Conservation (phyloP, 2,113 vertebrate species). For the Leuciscus idus region DNA sequence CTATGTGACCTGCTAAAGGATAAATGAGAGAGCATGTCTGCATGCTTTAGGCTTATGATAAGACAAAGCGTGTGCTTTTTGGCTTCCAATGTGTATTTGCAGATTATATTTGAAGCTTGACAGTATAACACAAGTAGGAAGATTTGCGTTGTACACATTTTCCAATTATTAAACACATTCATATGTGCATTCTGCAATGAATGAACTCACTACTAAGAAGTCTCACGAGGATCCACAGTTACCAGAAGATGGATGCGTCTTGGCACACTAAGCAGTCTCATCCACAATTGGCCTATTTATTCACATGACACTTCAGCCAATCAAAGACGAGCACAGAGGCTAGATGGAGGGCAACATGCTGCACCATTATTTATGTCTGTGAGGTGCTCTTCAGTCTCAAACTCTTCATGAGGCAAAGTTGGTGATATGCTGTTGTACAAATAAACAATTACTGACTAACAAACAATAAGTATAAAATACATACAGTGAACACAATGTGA, state of each 20-base stretch:
- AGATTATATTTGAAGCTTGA: constrained; percentile 24
- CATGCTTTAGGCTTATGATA: constrained; percentile 23
- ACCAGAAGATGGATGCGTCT: constrained; percentile 47
- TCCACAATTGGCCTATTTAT: constrained; percentile 50
- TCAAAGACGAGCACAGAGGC: constrained; percentile 24
- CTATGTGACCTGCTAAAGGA: constrained; percentile 25
- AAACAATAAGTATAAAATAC: constrained; percentile 33
- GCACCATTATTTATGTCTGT: constrained; percentile 33
- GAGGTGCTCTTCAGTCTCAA: constrained; percentile 45
- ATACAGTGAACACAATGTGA: constrained; percentile 20
- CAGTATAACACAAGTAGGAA: constrained; percentile 32
- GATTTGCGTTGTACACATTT: constrained; percentile 21
- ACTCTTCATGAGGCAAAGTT: constrained; percentile 54
- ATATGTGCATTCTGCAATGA: constrained; percentile 11
- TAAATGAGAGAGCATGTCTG: constrained; percentile 20
- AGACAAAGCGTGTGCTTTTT: constrained; percentile 6
- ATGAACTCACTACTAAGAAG: background rate
- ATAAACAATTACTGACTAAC: constrained; percentile 20
- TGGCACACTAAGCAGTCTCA: constrained; percentile 50
- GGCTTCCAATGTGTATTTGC: background rate
- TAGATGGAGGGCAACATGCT: constrained; percentile 53
- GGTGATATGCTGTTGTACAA: constrained; percentile 38
- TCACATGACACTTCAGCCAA: constrained; percentile 43
- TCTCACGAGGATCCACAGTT: constrained; percentile 32
- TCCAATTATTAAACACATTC: constrained; percentile 6